Base-by-base conservation (phyloP, 2,113 vertebrate species). In the Oryzias celebensis region DNA sequence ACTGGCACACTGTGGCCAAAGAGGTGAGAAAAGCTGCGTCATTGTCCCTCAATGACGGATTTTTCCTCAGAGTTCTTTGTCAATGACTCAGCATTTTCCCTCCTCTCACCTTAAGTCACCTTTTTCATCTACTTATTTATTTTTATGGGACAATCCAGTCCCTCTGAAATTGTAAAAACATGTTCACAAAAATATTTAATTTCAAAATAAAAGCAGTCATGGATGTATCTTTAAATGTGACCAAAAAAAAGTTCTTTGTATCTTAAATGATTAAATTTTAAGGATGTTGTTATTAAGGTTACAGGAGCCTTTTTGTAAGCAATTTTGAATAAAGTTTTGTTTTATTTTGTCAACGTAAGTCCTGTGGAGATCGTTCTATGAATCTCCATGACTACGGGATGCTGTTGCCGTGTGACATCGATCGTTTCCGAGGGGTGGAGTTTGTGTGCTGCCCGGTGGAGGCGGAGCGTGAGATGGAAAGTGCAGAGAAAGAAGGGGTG, bases 1-100 rank as follows among this genome's bases (percentile, higher is more conserved):
- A 98, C 86, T 99, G 97, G 97, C 97, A 99, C 84, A 96, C 95
- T 1, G 96, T 98, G 24, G 96, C 96, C 82, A 98, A 98, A 90
- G 96, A 98, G 96, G 96, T 98, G 72, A 87, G 85, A 36, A 36
- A 36, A 36, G 36, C 36, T 8, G 8, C 8, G 36, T 12, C 36
- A 13, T 48, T 7, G 7, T 48, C n/a, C 6, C 10, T 28, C n/a
- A 7, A 26, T 7, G 2, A 17, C 20, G 49, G 44, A 0, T 3
- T 2, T 54, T 47, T 42, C 23, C 22, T 2, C 2, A 59, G 12
- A 60, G 42, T 7, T 56, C 51, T 68, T 22, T 36, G 54, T 49
- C n/a, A 52, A 45, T 84, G 65, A 80, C 56, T 73, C 46, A 62
- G 50, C 58, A 8, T 53, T 70, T 12, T 10, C 54, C 47, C 18